Evolutionary conservation across 2,113 vertebrate species (phyloP), one percentile per base, ranked within the genome.

Genomic region (Amazona guildingii): DNA sequence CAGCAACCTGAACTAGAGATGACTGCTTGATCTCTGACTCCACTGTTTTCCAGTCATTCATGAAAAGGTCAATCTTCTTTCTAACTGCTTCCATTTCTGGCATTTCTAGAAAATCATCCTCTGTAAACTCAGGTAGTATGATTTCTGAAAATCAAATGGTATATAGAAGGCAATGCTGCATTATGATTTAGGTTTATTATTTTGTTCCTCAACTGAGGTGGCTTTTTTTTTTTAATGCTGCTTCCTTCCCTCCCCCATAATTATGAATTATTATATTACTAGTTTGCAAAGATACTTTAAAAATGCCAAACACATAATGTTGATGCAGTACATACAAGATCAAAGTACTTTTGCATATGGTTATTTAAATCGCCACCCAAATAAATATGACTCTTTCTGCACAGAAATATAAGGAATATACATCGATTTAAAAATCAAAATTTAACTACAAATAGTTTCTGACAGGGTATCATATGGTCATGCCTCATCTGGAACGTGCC

Each of bases 1-100:
- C 91, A 91, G 91, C 85, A 68, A 95, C n/a, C n/a, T 93, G 95
- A 86, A 95, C 17, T 18, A 52, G 80, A 79, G 95, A 61, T 61
- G 87, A 89, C 1, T 97, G 94, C 43, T 16, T 62, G 64, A 99
- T 75, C 73, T 51, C 27, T 6, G 78, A 2, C 92, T 98, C 97
- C 92, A 99, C 64, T 28, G 43, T 64, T 83, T 97, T 93, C 99
- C 99, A 99, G 18, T 94, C 74, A 24, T 39, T 1, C 31, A 39
- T 54, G 96, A 98, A 99, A 89, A 84, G 80, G 19, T 82, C 90
- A 55, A 98, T 52, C 29, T 97, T 96, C 20, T 90, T 75, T 95
- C 97, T 98, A 94, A 98, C 84, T 49, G 87, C 86, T 31, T 98
- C 92, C 96, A 99, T 99, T 97, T 99, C 99, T 39, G 98, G 97